A percentile compares a stretch with the other conserved stretches of the same genome.
Conservation (phyloP, 2,888 invertebrate species). For the Dasysyrphus albostriatus region DNA sequence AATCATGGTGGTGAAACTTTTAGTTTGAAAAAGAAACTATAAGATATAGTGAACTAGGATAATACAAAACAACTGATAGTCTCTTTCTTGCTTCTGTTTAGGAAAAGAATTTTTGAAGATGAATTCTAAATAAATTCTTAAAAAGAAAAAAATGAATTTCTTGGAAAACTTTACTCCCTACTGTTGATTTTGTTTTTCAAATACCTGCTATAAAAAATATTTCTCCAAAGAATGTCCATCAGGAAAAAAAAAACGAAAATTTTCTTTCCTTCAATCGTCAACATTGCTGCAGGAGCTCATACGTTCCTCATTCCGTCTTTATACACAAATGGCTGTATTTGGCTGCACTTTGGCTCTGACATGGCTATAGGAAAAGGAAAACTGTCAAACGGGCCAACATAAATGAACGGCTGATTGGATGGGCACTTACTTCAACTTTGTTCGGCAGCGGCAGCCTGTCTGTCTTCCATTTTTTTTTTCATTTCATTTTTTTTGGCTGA, state of each 20-base stretch:
- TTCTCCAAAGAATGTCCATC: conserved; percentile 47
- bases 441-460: conserved; percentile 43
- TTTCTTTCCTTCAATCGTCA: neutral
- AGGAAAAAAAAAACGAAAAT: conserved; percentile 42
- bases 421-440: conserved; percentile 29
- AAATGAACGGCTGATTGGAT: conserved; percentile 69
- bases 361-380: conserved; percentile 60
- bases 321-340: neutral
- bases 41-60: too few species aligned
- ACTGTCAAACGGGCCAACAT: conserved; percentile 67
- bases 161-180: conserved; percentile 2
- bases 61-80: too few species aligned
- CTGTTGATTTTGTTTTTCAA: conserved; percentile 22
- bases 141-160: neutral
- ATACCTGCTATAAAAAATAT: conserved; percentile 27
- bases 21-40: too few species aligned
- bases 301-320: conserved; percentile 13
- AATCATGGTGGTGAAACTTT: too few species aligned
- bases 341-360: conserved; percentile 23
- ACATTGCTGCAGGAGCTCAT: conserved; percentile 4
- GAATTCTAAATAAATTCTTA: too few species aligned
- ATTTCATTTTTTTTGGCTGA: conserved; percentile 38
- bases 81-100: too few species aligned
- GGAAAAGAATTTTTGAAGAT: too few species aligned
- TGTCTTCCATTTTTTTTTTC: conserved; percentile 40